These are phyloP conservation scores for Bellardia pandia DNA, from an alignment of 2,888 invertebrate species.

Conservation along the genomic window DNA sequence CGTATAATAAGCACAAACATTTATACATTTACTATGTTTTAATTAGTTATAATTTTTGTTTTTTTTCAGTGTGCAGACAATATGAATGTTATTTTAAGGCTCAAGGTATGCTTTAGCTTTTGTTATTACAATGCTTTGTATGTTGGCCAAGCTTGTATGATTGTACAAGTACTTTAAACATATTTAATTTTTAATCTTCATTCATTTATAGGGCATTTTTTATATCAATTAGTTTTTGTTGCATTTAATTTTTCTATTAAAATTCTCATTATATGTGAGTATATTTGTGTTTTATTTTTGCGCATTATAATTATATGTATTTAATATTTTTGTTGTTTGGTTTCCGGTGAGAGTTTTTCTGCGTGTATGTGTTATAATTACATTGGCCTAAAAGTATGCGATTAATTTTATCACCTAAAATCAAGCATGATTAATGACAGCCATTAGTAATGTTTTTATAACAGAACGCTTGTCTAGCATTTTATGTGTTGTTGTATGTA, in stretches of 20 bases:
- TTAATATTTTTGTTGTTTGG: neutral
- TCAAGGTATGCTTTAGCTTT: neutral
- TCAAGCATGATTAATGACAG: constrained; percentile 61
- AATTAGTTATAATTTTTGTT: neutral
- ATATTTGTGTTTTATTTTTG: constrained; percentile 2
- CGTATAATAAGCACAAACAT: neutral
- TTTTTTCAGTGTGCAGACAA: neutral
- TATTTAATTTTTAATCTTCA: constrained; percentile 37
- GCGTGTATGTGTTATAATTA: constrained; percentile 41
- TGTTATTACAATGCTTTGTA: neutral
- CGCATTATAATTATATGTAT: neutral
- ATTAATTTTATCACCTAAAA: constrained; percentile 67
- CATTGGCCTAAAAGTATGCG: constrained; percentile 59
- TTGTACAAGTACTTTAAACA: neutral
- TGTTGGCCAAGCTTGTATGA: too few relatives aligned
- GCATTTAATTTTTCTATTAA: constrained; percentile 15
- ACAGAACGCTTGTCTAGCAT: constrained; percentile 33
- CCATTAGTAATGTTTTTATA: constrained; percentile 63
- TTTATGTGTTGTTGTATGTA: neutral
- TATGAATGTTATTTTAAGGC: neutral
- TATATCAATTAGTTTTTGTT: constrained; percentile 14
- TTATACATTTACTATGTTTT: neutral
- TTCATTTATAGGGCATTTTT: neutral
- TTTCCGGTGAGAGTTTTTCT: neutral
- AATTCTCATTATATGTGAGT: constrained; percentile 3